phyloP scores from a whole-genome alignment of 2,113 vertebrate species.

The Rhagologus leucostigma region DNA sequence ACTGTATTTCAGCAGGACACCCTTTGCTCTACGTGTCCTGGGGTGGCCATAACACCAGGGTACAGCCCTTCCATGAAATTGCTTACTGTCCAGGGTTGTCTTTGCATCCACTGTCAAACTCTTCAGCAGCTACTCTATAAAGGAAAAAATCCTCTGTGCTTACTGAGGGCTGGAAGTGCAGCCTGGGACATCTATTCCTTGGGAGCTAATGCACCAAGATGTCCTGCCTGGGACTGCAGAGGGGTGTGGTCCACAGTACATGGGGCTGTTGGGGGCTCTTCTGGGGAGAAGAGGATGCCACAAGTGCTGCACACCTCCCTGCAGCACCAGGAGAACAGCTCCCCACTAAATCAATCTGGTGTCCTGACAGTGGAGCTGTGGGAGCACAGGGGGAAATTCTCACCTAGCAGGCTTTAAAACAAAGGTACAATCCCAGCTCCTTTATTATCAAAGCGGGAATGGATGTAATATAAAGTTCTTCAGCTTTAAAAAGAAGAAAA shows the following conservation, averaged over 20 bases:
- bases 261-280: fast-evolving
- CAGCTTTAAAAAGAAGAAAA: neutral
- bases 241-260: fast-evolving
- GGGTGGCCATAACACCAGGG: neutral
- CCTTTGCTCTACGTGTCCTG: neutral
- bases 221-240: neutral
- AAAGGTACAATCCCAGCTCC: neutral
- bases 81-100: neutral
- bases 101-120: neutral
- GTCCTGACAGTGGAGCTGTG: neutral
- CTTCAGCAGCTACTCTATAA: neutral
- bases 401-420: neutral
- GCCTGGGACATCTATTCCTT: neutral
- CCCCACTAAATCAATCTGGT: neutral
- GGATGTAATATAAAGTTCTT: neutral
- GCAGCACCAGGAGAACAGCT: neutral
- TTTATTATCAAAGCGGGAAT: neutral
- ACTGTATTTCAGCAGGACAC: neutral
- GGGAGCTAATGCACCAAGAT: neutral
- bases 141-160: neutral
- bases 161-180: neutral
- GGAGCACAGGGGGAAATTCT: neutral
- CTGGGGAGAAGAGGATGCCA: neutral
- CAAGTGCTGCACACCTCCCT: fast-evolving
- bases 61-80: neutral